Conservation (phyloP, 2,113 vertebrate genomes). For the Eurypyga helias region DNA sequence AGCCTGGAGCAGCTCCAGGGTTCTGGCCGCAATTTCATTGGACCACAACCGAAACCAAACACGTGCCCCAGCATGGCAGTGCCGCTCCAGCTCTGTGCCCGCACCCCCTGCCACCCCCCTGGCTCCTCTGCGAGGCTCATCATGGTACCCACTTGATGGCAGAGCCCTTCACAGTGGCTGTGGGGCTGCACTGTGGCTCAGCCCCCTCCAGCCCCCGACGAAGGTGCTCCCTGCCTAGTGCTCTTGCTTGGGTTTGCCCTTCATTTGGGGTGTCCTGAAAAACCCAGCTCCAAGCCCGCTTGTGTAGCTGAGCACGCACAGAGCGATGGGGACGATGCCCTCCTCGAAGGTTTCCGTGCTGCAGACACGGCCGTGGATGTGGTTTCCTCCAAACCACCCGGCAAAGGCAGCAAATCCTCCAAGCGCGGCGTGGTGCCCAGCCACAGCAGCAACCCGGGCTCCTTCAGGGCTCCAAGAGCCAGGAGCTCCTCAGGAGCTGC, state of each 20-base stretch:
- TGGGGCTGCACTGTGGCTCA: background rate
- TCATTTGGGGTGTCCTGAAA: background rate
- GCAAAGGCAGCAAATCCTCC: background rate
- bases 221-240: background rate
- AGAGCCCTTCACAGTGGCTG: background rate
- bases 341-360: background rate
- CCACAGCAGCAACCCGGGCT: background rate
- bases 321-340: accelerated
- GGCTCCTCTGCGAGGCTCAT: background rate
- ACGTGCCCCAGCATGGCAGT: background rate
- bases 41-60: accelerated
- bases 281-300: background rate
- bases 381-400: background rate
- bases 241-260: background rate
- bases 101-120: background rate
- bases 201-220: background rate
- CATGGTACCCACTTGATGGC: background rate
- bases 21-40: background rate
- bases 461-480: background rate
- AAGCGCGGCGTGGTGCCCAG: background rate
- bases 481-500: background rate
- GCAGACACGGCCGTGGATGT: accelerated
- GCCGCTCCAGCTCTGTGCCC: background rate
- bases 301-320: accelerated
- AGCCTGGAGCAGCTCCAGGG: background rate